Evolutionary conservation across 2,888 invertebrate species (phyloP), one percentile per base, ranked within the genome.

Genomic region (Nephrotoma guestfalica): DNA sequence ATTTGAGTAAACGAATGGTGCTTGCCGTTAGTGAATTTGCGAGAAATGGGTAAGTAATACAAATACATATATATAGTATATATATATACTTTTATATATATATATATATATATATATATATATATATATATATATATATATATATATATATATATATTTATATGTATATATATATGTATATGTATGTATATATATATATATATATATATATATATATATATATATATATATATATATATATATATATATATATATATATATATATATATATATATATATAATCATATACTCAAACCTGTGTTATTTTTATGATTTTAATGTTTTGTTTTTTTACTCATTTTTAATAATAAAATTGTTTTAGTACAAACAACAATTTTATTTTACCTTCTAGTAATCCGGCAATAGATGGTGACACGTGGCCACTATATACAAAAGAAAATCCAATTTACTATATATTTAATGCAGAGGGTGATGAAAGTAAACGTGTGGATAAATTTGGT

Each of bases 11-110:
- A 88, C 95, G 96, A 91, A 98, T 99, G 91, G 98, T 99, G 95
- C 94, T 95, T 90, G 96, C 97, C 87, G 98, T 98, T 93, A 95
- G 97, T 87, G 95, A 96, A 92, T 99, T 99, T 92, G 98, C 98
- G 87, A 94, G 96, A 90, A 96, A 96, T 87, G 99, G 99, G 99
- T 99, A 93, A 95, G 95, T 91, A 85, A 71, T 11, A 41, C 4
- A 18, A 30, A 71, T 71, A 51, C 15, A 51, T 51, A 51, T 51
- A 51, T 51, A 51, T 51, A 51, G 2, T 51, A 51, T 51, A 51
- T 51, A 51, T 51, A 51, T 15, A 51, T 51, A 51, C 15, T 15
- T 51, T 15, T 51, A 51, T 51, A 15, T 51, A 51, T 51, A 51
- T 51, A 51, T 51, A 51, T 51, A 51, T 51, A 51, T 51, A 51